Conservation (phyloP, 2,797 vertebrate species). For the Trematomus bernacchii region DNA sequence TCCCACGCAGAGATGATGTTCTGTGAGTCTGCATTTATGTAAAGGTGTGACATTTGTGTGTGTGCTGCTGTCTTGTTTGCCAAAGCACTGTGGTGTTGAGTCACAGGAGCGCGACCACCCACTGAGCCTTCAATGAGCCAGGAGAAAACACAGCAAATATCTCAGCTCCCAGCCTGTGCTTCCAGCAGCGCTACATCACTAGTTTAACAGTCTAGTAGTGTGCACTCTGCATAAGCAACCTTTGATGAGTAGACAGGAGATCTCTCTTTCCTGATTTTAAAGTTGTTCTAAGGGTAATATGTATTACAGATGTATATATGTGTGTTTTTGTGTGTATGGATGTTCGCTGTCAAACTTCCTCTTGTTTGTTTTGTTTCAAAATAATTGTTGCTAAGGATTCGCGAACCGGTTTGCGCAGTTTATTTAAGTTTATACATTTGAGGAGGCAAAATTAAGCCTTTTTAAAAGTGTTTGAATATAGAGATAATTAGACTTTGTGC, state of each 20-base stretch:
- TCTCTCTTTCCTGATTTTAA: background rate
- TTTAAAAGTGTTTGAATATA: too few relatives aligned
- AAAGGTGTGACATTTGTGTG: background rate
- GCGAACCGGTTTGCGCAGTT: too few relatives aligned
- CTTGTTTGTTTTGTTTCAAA: too few relatives aligned
- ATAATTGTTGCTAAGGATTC: too few relatives aligned
- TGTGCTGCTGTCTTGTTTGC: background rate
- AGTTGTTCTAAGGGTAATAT: background rate
- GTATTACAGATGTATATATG: background rate
- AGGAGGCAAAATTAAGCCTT: too few relatives aligned
- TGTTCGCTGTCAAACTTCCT: too few relatives aligned
- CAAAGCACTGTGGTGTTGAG: conserved; percentile 16
- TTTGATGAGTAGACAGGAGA: background rate
- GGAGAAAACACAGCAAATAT: conserved; percentile 25
- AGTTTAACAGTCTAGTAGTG: background rate
- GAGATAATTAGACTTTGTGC: too few relatives aligned
- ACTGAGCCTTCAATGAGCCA: conserved; percentile 27
- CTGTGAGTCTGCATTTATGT: conserved; percentile 7
- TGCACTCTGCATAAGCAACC: too few relatives aligned
- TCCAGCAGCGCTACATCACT: conserved; percentile 2
- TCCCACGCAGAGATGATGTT: background rate
- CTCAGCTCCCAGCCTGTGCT: conserved; percentile 3
- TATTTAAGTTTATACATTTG: too few relatives aligned
- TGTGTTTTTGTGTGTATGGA: background rate
- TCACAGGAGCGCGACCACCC: conserved; percentile 46